A percentile compares a stretch with the other conserved stretches of the same genome.
phyloP scores from a whole-genome alignment of 2,113 vertebrate genomes.

The Thomomys bottae region DNA sequence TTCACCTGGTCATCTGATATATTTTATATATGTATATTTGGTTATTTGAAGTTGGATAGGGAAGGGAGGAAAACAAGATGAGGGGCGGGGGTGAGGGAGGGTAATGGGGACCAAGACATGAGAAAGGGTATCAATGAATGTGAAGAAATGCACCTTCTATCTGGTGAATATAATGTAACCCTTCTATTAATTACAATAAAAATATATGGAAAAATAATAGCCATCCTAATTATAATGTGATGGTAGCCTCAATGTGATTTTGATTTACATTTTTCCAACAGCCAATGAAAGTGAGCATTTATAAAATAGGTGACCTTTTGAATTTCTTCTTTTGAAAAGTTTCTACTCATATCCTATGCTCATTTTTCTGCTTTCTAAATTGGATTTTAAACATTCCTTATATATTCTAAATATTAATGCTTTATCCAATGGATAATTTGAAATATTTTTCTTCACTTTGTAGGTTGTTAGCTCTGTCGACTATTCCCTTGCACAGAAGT shows the following conservation, averaged over 20 bases:
- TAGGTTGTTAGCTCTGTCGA: background rate
- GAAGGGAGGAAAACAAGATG: too few species aligned
- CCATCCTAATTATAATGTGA: background rate
- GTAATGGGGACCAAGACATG: too few species aligned
- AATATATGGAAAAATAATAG: too few species aligned
- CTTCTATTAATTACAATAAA: too few species aligned
- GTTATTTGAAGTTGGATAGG: too few species aligned
- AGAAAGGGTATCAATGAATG: too few species aligned
- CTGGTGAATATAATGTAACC: too few species aligned
- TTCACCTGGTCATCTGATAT: too few species aligned
- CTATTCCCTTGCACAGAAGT: background rate
- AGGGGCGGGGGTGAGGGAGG: too few species aligned
- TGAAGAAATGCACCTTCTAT: too few species aligned
- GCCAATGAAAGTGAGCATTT: background rate
- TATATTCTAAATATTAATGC: background rate
- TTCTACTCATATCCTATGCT: background rate
- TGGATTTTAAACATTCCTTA: background rate
- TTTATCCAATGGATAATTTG: background rate
- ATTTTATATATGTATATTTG: too few species aligned
- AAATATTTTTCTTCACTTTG: background rate
- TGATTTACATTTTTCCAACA: background rate
- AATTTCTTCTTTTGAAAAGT: background rate
- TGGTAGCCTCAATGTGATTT: background rate
- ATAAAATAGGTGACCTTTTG: background rate
- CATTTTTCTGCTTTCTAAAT: too few species aligned